Conservation (phyloP, 2,113 vertebrate genomes). For the Zapus hudsonius region DNA sequence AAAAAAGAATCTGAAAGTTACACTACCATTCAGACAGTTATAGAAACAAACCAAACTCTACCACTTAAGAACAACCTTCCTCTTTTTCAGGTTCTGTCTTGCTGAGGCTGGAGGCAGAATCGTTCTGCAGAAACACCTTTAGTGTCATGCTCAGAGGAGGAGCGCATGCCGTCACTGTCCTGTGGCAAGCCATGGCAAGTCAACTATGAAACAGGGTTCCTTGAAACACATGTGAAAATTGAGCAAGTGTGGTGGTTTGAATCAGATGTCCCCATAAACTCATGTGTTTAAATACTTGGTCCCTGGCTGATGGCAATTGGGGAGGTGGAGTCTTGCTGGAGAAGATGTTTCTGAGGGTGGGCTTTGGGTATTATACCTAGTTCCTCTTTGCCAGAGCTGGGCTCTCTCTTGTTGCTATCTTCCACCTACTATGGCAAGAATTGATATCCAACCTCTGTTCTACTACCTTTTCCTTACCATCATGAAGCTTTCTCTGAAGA, state of each 20-base stretch:
- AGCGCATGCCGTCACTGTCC: not conserved
- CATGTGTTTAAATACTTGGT: too few species aligned
- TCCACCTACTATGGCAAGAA: too few species aligned
- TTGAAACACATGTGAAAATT: not conserved
- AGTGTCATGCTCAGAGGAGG: not conserved
- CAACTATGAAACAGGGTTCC: not conserved
- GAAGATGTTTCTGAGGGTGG: too few species aligned
- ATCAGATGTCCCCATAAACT: too few species aligned
- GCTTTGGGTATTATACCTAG: too few species aligned
- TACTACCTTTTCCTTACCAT: too few species aligned
- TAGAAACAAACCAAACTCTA: not conserved
- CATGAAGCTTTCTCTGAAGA: too few species aligned
- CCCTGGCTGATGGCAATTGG: too few species aligned
- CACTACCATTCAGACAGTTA: not conserved
- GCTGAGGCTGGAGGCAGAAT: not conserved
- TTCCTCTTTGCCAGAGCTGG: too few species aligned
- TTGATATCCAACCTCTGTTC: too few species aligned
- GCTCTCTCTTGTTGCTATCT: too few species aligned
- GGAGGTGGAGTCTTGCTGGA: too few species aligned
- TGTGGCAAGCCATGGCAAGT: not conserved
- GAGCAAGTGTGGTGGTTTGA: not conserved
- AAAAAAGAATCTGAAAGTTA: constrained; percentile 11
- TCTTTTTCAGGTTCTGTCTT: not conserved
- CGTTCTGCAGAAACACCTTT: not conserved
- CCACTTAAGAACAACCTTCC: not conserved